phyloP scores from a whole-genome alignment of 2,888 invertebrate species.

The Ctenicera cuprea region DNA sequence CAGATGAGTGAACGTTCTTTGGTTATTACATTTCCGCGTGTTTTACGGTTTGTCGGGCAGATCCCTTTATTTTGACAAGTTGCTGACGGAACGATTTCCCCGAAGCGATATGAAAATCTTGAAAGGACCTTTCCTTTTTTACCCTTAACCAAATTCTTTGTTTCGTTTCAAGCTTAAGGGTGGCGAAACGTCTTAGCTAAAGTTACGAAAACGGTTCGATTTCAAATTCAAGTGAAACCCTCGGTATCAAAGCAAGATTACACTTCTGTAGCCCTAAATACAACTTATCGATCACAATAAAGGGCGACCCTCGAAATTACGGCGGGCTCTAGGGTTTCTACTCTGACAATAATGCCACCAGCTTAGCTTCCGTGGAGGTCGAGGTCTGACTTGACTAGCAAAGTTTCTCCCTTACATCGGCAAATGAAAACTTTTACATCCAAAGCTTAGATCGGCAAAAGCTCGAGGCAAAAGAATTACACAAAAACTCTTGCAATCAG shows the following conservation, averaged over 20 bases:
- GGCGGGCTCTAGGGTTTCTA: not conserved
- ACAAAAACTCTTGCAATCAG: constrained; percentile 2
- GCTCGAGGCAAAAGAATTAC: no score
- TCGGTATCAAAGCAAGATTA: not conserved
- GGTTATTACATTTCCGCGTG: constrained; percentile 1
- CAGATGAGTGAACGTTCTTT: not conserved
- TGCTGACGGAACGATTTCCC: constrained; percentile 16
- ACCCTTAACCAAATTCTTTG: not conserved
- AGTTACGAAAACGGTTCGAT: no score
- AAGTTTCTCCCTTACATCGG: constrained; percentile 4
- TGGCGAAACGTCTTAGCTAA: no score
- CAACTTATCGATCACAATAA: constrained; percentile 23
- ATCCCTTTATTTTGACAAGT: constrained; percentile 10
- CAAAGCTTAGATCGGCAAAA: not conserved
- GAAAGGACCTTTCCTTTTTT: no score
- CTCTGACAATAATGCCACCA: constrained; percentile 17
- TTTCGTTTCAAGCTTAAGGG: no score
- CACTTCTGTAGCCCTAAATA: constrained; percentile 12
- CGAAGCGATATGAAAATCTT: constrained; percentile 1
- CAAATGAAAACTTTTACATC: constrained; percentile 21
- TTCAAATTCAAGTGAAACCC: not conserved
- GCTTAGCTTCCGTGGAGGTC: constrained; percentile 20
- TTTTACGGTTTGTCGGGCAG: constrained; percentile 2
- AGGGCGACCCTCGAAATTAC: constrained; percentile 25
- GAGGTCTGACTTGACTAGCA: constrained; percentile 17